phyloP scores from a whole-genome alignment of 2,888 invertebrate genomes.

The Idaea straminata region DNA sequence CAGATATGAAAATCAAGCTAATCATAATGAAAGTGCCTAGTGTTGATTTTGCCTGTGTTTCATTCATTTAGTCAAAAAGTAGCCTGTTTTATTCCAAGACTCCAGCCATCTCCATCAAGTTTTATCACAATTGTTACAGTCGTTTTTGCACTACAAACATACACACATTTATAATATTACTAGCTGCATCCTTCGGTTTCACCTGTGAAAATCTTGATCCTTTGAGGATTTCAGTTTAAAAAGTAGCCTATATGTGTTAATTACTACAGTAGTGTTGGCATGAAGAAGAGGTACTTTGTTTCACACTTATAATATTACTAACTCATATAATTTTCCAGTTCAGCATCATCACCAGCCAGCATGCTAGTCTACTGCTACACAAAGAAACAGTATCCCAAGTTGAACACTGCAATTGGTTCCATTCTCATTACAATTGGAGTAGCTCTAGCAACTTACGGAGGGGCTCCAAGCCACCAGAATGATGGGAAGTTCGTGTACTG shows the following conservation, averaged over 20 bases:
- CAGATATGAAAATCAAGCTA: no score
- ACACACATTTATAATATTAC: background rate
- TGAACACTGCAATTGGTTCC: constrained; percentile 59
- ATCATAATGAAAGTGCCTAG: no score
- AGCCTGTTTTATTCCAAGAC: no score
- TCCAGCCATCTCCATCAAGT: no score
- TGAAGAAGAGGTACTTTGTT: no score
- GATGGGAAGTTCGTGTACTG: constrained; percentile 59
- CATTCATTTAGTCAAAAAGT: no score
- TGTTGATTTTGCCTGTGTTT: no score
- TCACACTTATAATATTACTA: background rate
- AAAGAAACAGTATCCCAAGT: constrained; percentile 55
- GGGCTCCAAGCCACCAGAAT: constrained; percentile 54
- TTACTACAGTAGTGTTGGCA: background rate
- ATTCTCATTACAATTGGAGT: constrained; percentile 64
- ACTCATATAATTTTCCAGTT: constrained; percentile 42
- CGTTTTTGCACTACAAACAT: background rate
- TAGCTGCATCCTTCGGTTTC: no score
- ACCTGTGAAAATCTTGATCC: background rate
- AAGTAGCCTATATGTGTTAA: background rate
- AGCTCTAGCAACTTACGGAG: constrained; percentile 65
- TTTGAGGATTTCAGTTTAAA: no score
- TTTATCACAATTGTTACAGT: no score
- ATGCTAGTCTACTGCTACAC: constrained; percentile 67
- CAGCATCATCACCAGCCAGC: constrained; percentile 70